Evolutionary conservation across 2,888 invertebrate species (phyloP).

Genomic region (Seira ritae): DNA sequence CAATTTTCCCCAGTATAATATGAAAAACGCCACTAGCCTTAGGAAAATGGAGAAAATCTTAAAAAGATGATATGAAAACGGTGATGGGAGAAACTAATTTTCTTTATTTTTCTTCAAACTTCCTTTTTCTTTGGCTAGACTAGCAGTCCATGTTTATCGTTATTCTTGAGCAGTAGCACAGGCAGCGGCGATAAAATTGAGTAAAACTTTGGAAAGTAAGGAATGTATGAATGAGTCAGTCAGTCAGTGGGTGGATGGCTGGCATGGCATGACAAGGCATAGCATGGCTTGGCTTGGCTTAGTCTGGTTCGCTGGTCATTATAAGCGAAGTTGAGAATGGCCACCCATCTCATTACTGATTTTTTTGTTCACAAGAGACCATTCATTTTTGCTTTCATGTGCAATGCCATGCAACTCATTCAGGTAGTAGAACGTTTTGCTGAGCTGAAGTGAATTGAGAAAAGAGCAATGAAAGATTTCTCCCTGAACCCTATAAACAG

Average conservation of each 20-base stretch:
- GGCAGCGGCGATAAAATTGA: background rate
- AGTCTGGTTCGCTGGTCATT: background rate
- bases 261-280: background rate
- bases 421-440: background rate
- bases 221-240: background rate
- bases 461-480: background rate
- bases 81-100: background rate
- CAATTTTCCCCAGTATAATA: no score
- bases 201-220: background rate
- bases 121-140: background rate
- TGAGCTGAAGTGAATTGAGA: background rate
- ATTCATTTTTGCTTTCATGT: constrained; percentile 21
- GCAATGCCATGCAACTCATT: background rate
- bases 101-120: background rate
- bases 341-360: constrained; percentile 6
- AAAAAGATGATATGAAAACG: background rate
- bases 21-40: no score
- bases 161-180: background rate
- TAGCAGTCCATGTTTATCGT: background rate
- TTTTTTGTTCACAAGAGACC: constrained; percentile 2
- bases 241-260: background rate
- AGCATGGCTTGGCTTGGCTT: background rate
- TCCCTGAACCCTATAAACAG: background rate
- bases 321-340: constrained; percentile 3
- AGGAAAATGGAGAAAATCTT: no score